Evolutionary conservation across 35 echinoderm and acorn worm species (phyloP).

Genomic region (Lytechinus pictus): DNA sequence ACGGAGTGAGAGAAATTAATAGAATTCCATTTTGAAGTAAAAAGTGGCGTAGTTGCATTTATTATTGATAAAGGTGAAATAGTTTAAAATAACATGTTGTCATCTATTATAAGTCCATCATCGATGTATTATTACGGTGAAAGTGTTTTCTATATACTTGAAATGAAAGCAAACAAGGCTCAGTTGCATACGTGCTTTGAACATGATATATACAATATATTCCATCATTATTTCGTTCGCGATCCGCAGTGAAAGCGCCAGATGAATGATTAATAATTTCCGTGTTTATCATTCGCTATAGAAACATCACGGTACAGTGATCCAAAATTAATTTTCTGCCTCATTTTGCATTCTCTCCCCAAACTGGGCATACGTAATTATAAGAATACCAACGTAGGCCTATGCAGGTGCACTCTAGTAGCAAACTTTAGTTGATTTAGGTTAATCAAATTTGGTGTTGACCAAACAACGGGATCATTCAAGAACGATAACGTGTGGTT

Average conservation of each 20-base stretch:
- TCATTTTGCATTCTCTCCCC: background rate
- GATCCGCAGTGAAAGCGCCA: too few species aligned
- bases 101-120: background rate
- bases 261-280: background rate
- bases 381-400: too few species aligned
- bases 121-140: background rate
- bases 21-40: too few species aligned
- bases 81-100: background rate
- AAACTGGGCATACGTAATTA: background rate
- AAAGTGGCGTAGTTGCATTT: too few species aligned
- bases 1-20: too few species aligned
- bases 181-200: background rate
- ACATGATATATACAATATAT: background rate
- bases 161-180: too few species aligned
- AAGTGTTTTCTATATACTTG: too few species aligned
- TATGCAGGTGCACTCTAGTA: background rate
- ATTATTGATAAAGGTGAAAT: too few species aligned
- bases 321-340: background rate
- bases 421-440: background rate
- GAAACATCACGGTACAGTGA: background rate
- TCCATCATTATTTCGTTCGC: background rate
- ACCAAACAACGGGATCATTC: too few species aligned
- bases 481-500: too few species aligned
- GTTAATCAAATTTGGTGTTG: background rate
- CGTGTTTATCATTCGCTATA: background rate